Evolutionary conservation across 2,797 vertebrate species (phyloP), one percentile per base, ranked within the genome.

Genomic region (Oreochromis mossambicus): DNA sequence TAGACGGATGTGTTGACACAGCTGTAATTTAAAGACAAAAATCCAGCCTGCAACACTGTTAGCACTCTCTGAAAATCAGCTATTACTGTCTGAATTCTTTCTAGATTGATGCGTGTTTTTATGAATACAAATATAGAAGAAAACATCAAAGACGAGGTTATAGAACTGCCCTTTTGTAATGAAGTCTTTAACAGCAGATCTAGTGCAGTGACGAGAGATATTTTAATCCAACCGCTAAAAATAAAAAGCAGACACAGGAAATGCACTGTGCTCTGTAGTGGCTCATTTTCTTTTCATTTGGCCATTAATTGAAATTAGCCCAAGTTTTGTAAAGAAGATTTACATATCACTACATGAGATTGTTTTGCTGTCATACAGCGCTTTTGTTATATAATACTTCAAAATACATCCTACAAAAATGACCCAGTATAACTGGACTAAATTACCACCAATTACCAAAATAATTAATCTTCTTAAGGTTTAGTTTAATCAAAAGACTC

Each of bases 1-100:
- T 17, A 50, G 32, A 15, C 63, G 78, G 84, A 87, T 83, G 83
- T 87, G 85, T 83, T 83, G 82, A 89, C 83, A 84, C 55, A 88
- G 68, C 79, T 84, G 66, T 58, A 73, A 80, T 88, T 89, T 78
- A 82, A 86, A 85, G 76, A 83, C 48, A 29, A 78, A 70, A 83
- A 80, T 76, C 54, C 81, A 83, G 76, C 75, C 36, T 34, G 54
- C 19, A 75, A 32, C 43, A 51, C 70, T 51, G 46, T 75, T 34
- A 75, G 46, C 46, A 1, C 46, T 51, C 10, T 75, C 34, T 51
- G 29, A 75, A 51, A 75, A n/a, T 32, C 70, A 51, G 26, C 70
- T n/a, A 34, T 75, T 50, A 50, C 17, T 32, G 24, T 75, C 24
- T 75, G 43, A 50, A 32, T 75, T 75, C 26, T 75, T 50, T n/a